Conservation (phyloP, 2,888 invertebrate species). For the Conomelus anceps region DNA sequence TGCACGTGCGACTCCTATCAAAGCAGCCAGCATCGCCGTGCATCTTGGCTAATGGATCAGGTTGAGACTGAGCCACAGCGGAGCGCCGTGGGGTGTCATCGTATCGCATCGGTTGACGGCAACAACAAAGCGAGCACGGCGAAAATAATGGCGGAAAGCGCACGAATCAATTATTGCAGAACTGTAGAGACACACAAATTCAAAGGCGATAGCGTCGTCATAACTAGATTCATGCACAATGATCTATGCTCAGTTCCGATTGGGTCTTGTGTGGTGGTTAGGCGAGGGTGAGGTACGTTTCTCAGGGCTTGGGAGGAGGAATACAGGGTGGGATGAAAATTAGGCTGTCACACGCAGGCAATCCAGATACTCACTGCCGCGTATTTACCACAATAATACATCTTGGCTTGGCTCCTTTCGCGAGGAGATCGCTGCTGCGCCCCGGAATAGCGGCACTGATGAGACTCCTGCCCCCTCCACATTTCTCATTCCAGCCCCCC, state of each 20-base stretch:
- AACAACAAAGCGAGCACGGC: background rate
- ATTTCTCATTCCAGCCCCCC: background rate
- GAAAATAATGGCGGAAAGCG: background rate
- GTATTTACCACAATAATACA: background rate
- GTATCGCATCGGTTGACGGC: too few species aligned
- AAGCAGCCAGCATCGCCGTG: too few species aligned
- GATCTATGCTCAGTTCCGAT: conserved; percentile 4
- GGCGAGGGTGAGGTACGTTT: too few species aligned
- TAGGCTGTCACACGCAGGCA: conserved; percentile 5
- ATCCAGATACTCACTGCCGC: background rate
- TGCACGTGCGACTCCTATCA: background rate
- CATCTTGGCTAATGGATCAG: too few species aligned
- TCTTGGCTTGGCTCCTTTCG: background rate
- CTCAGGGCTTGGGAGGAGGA: background rate
- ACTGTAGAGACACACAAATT: background rate
- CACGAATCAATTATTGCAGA: conserved; percentile 1
- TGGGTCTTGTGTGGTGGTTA: background rate
- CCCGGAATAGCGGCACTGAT: background rate
- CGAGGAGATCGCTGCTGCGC: background rate
- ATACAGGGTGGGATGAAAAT: background rate
- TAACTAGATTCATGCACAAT: conserved; percentile 2
- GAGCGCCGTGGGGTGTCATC: background rate
- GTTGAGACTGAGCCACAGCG: too few species aligned
- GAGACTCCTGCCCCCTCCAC: background rate
- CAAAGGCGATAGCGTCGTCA: background rate